Conservation (phyloP, 2,797 vertebrate genomes). For the Macroramphosus scolopax region DNA sequence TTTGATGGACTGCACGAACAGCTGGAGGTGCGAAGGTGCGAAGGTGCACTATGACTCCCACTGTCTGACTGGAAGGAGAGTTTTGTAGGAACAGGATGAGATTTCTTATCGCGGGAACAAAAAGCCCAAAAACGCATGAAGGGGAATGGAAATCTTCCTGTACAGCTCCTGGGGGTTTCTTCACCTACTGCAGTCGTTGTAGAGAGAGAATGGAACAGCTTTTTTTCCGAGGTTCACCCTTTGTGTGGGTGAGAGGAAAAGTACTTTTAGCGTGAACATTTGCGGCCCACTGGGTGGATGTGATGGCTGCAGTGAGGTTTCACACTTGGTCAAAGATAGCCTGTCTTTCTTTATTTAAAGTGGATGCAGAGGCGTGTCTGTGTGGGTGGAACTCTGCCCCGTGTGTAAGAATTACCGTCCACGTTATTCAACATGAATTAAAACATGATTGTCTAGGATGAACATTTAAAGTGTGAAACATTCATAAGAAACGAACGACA, state of each 20-base stretch:
- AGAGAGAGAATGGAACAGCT: conserved; percentile 3
- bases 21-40: conserved; percentile 1
- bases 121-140: conserved; percentile 25
- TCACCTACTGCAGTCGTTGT: conserved; percentile 1
- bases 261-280: conserved; percentile 48
- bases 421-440: conserved; percentile 1
- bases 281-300: conserved; percentile 27
- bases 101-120: conserved; percentile 8
- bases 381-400: conserved; percentile 14
- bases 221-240: conserved; percentile 21
- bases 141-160: conserved; percentile 14
- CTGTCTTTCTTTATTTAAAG: conserved; percentile 19
- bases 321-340: conserved; percentile 37
- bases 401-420: background rate
- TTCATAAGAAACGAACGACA: too few species aligned
- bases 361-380: conserved; percentile 23
- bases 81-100: conserved; percentile 32
- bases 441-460: too few species aligned
- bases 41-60: conserved; percentile 39
- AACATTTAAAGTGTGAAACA: too few species aligned
- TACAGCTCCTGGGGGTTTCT: conserved; percentile 13
- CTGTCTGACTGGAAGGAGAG: conserved; percentile 45
- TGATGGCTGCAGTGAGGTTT: conserved; percentile 27
- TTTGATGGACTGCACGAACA: conserved; percentile 34
- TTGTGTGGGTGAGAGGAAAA: conserved; percentile 55